A percentile compares a stretch with the other conserved stretches of the same genome.
Conservation (phyloP, 2,113 vertebrate genomes). For the Chaenocephalus aceratus region DNA sequence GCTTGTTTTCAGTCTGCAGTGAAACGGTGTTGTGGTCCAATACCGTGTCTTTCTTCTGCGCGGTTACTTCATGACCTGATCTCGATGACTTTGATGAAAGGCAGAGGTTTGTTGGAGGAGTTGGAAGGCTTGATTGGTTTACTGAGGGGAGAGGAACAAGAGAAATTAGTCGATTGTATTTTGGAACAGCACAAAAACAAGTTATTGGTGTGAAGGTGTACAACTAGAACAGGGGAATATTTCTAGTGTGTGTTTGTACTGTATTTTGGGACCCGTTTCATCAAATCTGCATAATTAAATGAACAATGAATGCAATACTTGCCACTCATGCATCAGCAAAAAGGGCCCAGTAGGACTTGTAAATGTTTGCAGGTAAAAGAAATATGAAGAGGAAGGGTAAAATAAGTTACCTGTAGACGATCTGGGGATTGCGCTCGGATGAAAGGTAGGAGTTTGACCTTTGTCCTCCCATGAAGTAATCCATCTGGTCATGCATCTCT, state of each 20-base stretch:
- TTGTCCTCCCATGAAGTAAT: conserved; percentile 89
- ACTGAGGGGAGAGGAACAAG: conserved; percentile 69
- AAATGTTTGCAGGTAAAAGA: background rate
- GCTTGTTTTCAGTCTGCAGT: conserved; percentile 44
- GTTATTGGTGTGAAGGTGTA: background rate
- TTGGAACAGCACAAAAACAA: background rate
- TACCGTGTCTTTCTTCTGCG: background rate
- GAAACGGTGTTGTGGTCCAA: conserved; percentile 1
- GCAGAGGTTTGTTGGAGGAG: conserved; percentile 86
- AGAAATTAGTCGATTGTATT: background rate
- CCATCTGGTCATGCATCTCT: conserved; percentile 93
- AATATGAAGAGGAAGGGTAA: background rate
- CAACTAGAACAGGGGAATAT: background rate
- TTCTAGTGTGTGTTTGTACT: background rate
- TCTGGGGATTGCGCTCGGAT: conserved; percentile 84
- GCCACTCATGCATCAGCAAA: no score
- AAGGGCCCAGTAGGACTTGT: background rate
- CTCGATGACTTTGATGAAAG: conserved; percentile 94
- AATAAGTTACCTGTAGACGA: conserved; percentile 86
- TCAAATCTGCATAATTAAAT: background rate
- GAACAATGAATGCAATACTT: background rate
- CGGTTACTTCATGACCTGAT: conserved; percentile 82
- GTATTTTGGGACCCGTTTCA: background rate
- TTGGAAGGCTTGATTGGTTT: conserved; percentile 83
- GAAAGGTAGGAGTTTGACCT: conserved; percentile 79